Base-by-base conservation (phyloP, 1,140 invertebrate species). In the Spodoptera litura region DNA sequence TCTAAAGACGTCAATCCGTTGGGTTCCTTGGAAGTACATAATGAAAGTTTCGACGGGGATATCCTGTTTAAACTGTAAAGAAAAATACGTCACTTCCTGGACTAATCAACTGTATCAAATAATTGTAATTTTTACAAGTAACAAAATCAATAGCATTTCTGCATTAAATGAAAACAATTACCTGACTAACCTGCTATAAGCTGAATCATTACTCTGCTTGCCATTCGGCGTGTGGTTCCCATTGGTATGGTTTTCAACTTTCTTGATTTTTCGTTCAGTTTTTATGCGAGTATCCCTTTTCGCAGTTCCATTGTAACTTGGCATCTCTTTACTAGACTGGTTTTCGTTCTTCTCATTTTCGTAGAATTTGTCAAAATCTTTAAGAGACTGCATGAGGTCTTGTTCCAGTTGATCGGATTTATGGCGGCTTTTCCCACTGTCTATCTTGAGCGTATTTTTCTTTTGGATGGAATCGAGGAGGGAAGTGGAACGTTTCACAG, bases 161-260 rank as follows among this genome's bases (percentile, higher is more conserved):
- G 25, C 49, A 53, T 66, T n/a, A 56, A 55, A 51, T 59, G 56
- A 74, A 44, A 81, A 76, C 72, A 83, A 83, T 93, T 94, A 93
- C 89, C 92, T 94, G 90, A 95, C 94, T 94, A 95, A 95, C 94
- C 94, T 95, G 91, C 93, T 94, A 92, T 95, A 95, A 79, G 94
- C 94, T 58, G 94, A 95, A 83, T 95, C 94, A 68, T 91, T 91
- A 83, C 90, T 91, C 6, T 87, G 81, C 83, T 94, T 95, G 27
- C 91, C 91, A 72, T 89, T 91, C 2, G 92, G 88, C 62, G 92
- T 91, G 75, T 85, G 84, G 78, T 89, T 92, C 58, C 91, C 92
- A 79, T 94, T 94, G 1, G 84, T 78, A 12, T 81, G 59, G 52
- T 75, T 84, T 13, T 89, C 88, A 25, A 66, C 78, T 80, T 89